phyloP scores from a whole-genome alignment of 53 echinoderm and acorn worm genomes.

The Stichopus horrens region DNA sequence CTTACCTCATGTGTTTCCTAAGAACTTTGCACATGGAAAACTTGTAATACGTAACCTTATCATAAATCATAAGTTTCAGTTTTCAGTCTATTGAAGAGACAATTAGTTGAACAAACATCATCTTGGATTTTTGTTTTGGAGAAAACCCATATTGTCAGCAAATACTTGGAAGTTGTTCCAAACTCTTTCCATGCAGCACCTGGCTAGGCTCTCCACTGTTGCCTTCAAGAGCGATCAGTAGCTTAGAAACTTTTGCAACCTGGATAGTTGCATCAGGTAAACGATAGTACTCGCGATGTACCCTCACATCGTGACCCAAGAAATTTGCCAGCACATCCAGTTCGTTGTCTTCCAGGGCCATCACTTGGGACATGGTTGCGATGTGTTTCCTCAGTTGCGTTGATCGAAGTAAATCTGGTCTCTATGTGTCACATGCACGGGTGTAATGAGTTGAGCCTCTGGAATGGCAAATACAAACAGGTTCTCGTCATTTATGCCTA shows the following conservation, averaged over 20 bases:
- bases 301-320: constrained; percentile 53
- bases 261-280: constrained; percentile 66
- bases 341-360: constrained; percentile 57
- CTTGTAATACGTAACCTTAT: no score
- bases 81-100: no score
- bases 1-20: no score
- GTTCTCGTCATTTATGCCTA: constrained; percentile 52
- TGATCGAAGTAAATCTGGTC: constrained; percentile 57
- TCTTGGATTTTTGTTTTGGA: no score
- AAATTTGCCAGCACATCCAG: constrained; percentile 62
- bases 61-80: no score
- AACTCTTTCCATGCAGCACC: constrained; percentile 17
- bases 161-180: constrained; percentile 12
- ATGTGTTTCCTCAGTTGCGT: constrained; percentile 62
- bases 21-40: no score
- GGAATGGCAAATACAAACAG: constrained; percentile 54
- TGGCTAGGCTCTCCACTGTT: constrained; percentile 16
- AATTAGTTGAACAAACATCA: no score
- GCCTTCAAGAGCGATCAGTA: constrained; percentile 55
- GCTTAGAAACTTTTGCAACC: constrained; percentile 55
- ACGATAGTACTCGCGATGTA: constrained; percentile 63
- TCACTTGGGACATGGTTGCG: constrained; percentile 41
- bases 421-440: constrained; percentile 58
- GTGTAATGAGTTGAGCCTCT: constrained; percentile 44
- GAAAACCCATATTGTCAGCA: no score